Evolutionary conservation across 2,113 vertebrate genomes (phyloP).

Genomic region (Phalacrocorax carbo): DNA sequence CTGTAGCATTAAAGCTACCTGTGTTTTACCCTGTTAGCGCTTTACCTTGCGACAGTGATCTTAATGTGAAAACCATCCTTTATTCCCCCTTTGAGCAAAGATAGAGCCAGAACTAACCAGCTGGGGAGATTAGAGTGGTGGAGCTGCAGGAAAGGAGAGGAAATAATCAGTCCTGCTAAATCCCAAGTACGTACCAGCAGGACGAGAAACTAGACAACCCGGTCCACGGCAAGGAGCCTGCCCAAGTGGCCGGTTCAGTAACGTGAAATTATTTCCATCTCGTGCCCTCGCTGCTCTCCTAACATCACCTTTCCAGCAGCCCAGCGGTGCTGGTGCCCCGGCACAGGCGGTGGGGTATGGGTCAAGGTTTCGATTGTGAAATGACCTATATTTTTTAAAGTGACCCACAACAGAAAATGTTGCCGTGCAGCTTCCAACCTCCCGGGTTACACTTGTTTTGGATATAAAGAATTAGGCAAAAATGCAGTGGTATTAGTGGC

Average conservation of each 20-base stretch:
- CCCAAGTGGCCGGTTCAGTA: constrained; percentile 1
- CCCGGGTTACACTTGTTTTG: neutral
- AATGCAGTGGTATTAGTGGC: neutral
- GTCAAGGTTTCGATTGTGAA: neutral
- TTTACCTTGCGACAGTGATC: neutral
- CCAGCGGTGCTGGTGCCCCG: neutral
- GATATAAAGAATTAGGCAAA: neutral
- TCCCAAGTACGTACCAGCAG: neutral
- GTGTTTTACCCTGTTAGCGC: neutral
- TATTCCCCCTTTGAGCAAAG: accelerated
- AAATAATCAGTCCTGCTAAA: neutral
- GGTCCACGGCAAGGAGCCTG: neutral
- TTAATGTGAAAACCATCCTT: neutral
- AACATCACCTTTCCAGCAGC: neutral
- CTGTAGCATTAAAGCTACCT: neutral
- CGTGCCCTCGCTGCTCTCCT: neutral
- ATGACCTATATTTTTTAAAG: neutral
- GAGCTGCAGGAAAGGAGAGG: neutral
- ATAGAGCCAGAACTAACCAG: neutral
- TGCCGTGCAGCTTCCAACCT: neutral
- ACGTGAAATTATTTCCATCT: neutral
- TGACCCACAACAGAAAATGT: neutral
- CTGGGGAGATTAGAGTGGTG: neutral
- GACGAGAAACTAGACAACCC: neutral
- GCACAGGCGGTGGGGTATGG: neutral